phyloP scores from a whole-genome alignment of 2,888 invertebrate species.

The Phoronis australis region DNA sequence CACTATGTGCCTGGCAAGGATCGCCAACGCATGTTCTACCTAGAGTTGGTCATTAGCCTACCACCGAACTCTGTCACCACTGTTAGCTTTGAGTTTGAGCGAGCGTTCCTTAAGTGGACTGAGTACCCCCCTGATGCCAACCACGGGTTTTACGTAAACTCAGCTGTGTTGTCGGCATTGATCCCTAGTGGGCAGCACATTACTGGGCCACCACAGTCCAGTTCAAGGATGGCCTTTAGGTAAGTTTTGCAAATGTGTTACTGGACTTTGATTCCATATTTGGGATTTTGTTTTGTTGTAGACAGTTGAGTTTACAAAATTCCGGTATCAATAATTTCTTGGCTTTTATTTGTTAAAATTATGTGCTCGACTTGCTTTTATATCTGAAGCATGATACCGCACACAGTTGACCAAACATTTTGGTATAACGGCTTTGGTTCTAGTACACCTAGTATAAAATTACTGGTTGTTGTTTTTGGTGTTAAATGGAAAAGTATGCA shows the following conservation, averaged over 20 bases:
- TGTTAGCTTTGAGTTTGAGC: conserved; percentile 84
- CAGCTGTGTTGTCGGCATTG: conserved; percentile 75
- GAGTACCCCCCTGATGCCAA: conserved; percentile 99
- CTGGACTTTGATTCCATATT: background rate
- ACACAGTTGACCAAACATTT: too few relatives aligned
- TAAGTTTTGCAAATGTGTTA: background rate
- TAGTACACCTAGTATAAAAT: too few relatives aligned
- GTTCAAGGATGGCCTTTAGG: background rate
- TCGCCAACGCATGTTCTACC: conserved; percentile 75
- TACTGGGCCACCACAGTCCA: conserved; percentile 65
- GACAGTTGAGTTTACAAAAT: too few relatives aligned
- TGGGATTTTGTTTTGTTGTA: too few relatives aligned
- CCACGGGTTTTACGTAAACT: conserved; percentile 93
- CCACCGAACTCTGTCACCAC: conserved; percentile 76
- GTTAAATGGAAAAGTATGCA: too few relatives aligned
- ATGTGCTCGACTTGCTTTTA: too few relatives aligned
- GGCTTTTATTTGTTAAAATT: too few relatives aligned
- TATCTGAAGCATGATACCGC: too few relatives aligned
- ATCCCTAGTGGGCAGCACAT: conserved; percentile 71
- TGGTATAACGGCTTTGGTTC: too few relatives aligned
- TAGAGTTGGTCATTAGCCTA: conserved; percentile 73
- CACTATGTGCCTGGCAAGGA: conserved; percentile 70
- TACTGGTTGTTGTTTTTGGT: too few relatives aligned
- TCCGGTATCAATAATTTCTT: too few relatives aligned
- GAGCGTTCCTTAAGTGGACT: conserved; percentile 94